Evolutionary conservation across 2,113 vertebrate species (phyloP).

Genomic region (Propithecus coquereli): DNA sequence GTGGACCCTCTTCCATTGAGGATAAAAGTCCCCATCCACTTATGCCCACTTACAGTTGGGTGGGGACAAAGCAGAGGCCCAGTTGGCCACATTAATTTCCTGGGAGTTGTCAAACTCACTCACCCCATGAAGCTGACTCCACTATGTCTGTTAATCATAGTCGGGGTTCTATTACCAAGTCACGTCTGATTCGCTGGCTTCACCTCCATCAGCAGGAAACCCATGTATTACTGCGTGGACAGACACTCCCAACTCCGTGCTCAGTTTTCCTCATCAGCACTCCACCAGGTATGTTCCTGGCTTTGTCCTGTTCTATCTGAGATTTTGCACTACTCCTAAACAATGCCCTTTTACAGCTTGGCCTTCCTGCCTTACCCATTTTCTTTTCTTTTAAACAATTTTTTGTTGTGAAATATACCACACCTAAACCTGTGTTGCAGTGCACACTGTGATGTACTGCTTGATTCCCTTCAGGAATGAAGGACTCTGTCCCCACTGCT

Average conservation of each 20-base stretch:
- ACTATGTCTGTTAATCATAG: background rate
- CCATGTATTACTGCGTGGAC: background rate
- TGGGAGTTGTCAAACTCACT: slow-evolving; percentile 30
- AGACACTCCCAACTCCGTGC: background rate
- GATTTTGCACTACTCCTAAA: background rate
- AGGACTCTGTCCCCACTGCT: background rate
- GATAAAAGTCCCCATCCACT: background rate
- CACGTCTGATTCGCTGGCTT: slow-evolving; percentile 16
- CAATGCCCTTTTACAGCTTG: background rate
- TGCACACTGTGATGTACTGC: background rate
- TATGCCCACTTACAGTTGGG: background rate
- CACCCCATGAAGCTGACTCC: background rate
- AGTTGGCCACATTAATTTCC: background rate
- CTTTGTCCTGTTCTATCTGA: slow-evolving; percentile 2
- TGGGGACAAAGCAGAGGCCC: background rate
- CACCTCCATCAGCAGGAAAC: background rate
- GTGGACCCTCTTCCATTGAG: background rate
- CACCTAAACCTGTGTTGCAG: background rate
- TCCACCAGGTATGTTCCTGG: background rate
- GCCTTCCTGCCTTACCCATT: background rate
- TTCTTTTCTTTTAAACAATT: background rate
- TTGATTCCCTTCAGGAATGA: background rate
- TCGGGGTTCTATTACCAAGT: background rate
- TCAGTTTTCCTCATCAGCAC: background rate
- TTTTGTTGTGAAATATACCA: background rate